Percentiles rank a stretch among this genome's conserved stretches.
These are phyloP conservation scores for Phengaris arion DNA, from an alignment of 2,888 invertebrate species.

Conservation along the genomic window DNA sequence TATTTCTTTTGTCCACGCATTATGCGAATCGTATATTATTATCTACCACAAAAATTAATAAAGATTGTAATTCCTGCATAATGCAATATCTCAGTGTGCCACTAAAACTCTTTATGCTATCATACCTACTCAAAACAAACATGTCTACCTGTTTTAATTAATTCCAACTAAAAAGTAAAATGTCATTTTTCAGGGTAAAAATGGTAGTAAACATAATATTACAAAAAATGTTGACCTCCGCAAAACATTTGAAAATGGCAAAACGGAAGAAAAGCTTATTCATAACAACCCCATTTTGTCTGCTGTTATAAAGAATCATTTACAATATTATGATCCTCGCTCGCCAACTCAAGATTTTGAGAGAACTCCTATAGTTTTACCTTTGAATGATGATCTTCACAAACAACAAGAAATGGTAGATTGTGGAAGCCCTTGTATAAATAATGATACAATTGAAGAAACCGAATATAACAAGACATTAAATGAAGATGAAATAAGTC, in stretches of 20 bases:
- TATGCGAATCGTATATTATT: too few species aligned
- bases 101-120: too few species aligned
- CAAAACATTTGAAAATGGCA: slow-evolving; percentile 68
- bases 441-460: slow-evolving; percentile 45
- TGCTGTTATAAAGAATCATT: slow-evolving; percentile 71
- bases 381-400: slow-evolving; percentile 47
- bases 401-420: slow-evolving; percentile 44
- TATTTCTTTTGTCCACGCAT: neutral
- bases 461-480: slow-evolving; percentile 50
- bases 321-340: slow-evolving; percentile 77
- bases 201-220: slow-evolving; percentile 65
- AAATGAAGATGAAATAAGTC: slow-evolving; percentile 50
- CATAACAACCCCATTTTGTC: slow-evolving; percentile 72
- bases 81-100: too few species aligned
- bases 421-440: slow-evolving; percentile 53
- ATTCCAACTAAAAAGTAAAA: neutral
- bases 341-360: slow-evolving; percentile 81
- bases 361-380: slow-evolving; percentile 78
- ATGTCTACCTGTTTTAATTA: too few species aligned
- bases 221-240: slow-evolving; percentile 73
- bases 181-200: slow-evolving; percentile 58
- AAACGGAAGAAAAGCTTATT: slow-evolving; percentile 62
- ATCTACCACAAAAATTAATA: too few species aligned
- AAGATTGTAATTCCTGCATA: too few species aligned
- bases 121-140: too few species aligned